Percentiles rank a stretch among this genome's conserved stretches.
These are phyloP conservation scores for Periophthalmus modestus DNA, from an alignment of 2,113 vertebrate genomes.

Conservation along the genomic window DNA sequence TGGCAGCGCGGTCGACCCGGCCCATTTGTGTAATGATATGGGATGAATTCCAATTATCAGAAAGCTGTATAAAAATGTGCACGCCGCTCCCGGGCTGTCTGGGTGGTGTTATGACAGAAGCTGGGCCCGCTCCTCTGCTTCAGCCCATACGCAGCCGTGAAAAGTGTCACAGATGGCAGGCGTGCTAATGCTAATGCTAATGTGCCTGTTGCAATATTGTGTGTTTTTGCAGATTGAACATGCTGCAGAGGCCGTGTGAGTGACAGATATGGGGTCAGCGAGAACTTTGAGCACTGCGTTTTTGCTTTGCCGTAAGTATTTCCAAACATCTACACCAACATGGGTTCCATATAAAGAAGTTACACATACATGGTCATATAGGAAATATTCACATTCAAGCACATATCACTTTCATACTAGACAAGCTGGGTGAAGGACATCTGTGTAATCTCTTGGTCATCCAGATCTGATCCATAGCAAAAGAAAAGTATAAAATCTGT, in stretches of 20 bases:
- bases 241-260: conserved; percentile 65
- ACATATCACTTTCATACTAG: too few relatives aligned
- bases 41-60: conserved; percentile 72
- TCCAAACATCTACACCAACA: neutral
- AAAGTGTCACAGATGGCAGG: conserved; percentile 61
- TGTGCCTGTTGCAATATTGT: conserved; percentile 62
- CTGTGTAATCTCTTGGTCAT: too few relatives aligned
- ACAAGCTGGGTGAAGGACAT: too few relatives aligned
- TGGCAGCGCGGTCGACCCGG: conserved; percentile 52
- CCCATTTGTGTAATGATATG: conserved; percentile 72
- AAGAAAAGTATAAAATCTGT: too few relatives aligned
- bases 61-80: conserved; percentile 61
- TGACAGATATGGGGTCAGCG: conserved; percentile 68
- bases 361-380: too few relatives aligned
- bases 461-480: too few relatives aligned
- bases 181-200: conserved; percentile 38
- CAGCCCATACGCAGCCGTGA: conserved; percentile 38
- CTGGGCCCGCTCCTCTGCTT: neutral
- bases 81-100: conserved; percentile 33
- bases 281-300: conserved; percentile 45
- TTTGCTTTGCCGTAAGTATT: conserved; percentile 72
- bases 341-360: too few relatives aligned
- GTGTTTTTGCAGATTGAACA: conserved; percentile 63
- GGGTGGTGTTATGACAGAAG: conserved; percentile 56
- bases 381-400: too few relatives aligned